Base-by-base conservation (phyloP, 2,797 vertebrate genomes). In the Microhierax caerulescens region DNA sequence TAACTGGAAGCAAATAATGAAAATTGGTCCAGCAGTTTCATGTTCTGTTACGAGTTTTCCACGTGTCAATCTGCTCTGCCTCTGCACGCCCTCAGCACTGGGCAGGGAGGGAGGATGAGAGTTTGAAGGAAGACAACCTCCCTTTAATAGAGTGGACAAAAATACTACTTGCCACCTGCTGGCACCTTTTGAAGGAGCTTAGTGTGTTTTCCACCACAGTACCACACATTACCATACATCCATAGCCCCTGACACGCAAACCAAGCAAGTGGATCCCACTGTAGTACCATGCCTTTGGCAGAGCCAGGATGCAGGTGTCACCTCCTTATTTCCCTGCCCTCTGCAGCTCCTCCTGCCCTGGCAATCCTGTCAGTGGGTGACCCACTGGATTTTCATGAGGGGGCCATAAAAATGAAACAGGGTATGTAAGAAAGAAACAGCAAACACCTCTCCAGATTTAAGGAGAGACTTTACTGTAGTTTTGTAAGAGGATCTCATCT, bases 401-500 rank as follows among this genome's bases (percentile, higher is more conserved):
- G 19, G 20, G 25, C 18, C 50, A 32, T 34, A 75, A 72, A 85
- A 91, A 68, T 25, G 13, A 64, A 73, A 80, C 9, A 69, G 56
- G 57, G 59, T 68, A 39, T 69, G 41, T 59, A 87, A 80, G 87
- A 89, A 61, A 89, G 68, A 93, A 73, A 69, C 13, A 63, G n/a
- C 9, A 10, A 92, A 50, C 28, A 77, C 47, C 68, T 94, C n/a
- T 59, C 89, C 95, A 95, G 94, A 95, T 96, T 97, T 94, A 94
- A 91, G 82, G 63, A 92, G 78, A 91, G 91, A 68, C 37, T 74
- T 90, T 60, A 60, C 82, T 85, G 86, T 93, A 86, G 64, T 92
- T 94, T 96, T 95, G 97, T 95, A 97, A 97, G 95, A 95, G 93
- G 96, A 97, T 97, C 92, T 96, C 94, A 70, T 80, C 95, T 85